Conservation (phyloP, 2,888 invertebrate species). For the Andrena haemorrhoa region DNA sequence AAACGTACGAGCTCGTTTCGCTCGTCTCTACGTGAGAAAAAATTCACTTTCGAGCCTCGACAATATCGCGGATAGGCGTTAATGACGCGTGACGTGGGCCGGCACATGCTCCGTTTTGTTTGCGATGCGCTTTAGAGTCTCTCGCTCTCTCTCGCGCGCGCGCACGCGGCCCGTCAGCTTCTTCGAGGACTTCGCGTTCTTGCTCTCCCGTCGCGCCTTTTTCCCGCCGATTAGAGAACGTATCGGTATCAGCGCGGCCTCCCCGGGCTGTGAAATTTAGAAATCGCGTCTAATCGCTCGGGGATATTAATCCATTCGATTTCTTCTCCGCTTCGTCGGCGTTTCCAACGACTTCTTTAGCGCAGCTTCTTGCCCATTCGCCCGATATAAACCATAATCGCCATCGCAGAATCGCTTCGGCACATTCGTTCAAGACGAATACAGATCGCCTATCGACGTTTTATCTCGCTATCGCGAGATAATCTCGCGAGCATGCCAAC, state of each 20-base stretch:
- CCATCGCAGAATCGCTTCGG: not conserved
- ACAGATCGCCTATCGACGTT: not conserved
- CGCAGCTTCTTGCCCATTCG: not conserved
- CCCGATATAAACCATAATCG: not conserved
- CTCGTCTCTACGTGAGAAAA: not conserved
- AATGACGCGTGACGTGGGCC: conserved; percentile 52
- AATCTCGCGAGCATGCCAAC: too few species aligned
- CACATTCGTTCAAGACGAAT: not conserved
- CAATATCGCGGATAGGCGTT: conserved; percentile 50
- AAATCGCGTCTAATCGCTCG: conserved; percentile 27
- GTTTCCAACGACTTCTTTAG: not conserved
- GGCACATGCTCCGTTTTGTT: conserved; percentile 40
- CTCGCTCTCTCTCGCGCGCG: too few species aligned
- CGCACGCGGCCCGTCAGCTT: not conserved
- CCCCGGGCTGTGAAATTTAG: conserved; percentile 27
- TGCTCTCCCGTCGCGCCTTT: not conserved
- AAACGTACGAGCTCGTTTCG: not conserved
- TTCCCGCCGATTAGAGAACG: not conserved
- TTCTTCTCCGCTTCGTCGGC: not conserved
- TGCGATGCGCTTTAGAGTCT: conserved; percentile 19
- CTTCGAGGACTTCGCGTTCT: not conserved
- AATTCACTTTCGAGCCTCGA: conserved; percentile 49
- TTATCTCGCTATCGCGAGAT: too few species aligned
- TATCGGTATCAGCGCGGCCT: too few species aligned
- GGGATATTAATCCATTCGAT: not conserved